A percentile compares a stretch with the other conserved stretches of the same genome.
phyloP scores from a whole-genome alignment of 2,797 vertebrate species.

The Rousettus madagascariensis region DNA sequence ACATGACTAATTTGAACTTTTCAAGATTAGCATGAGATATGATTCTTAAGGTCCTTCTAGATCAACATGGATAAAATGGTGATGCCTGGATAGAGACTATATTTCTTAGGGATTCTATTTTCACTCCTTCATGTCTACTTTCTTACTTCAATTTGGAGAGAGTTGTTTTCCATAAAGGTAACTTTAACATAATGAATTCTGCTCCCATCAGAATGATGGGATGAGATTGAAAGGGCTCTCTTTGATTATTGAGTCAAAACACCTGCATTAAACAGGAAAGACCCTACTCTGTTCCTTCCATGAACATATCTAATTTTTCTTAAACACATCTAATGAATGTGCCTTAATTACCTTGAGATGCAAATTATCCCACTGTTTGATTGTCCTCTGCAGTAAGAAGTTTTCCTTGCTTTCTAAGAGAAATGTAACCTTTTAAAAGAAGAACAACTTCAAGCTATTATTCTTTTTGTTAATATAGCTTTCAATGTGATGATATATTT shows the following conservation, averaged over 20 bases:
- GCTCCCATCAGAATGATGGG: background rate
- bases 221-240: constrained; percentile 9
- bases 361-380: constrained; percentile 18
- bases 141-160: constrained; percentile 15
- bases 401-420: constrained; percentile 65
- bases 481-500: constrained; percentile 48
- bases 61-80: background rate
- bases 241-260: constrained; percentile 52
- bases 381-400: constrained; percentile 51
- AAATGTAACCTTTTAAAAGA: constrained; percentile 31
- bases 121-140: background rate
- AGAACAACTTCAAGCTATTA: constrained; percentile 40
- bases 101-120: background rate
- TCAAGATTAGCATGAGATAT: background rate
- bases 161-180: background rate
- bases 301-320: constrained; percentile 38
- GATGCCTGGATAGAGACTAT: background rate
- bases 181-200: background rate
- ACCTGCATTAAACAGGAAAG: constrained; percentile 38
- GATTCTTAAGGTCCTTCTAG: background rate
- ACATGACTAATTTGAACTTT: constrained; percentile 47
- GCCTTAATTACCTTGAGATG: constrained; percentile 46
- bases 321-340: constrained; percentile 40
- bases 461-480: constrained; percentile 64
- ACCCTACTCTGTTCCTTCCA: constrained; percentile 34